A percentile compares a stretch with the other conserved stretches of the same genome.
Evolutionary conservation across 2,797 vertebrate species (phyloP).

Genomic region (Poeciliopsis presidionis): DNA sequence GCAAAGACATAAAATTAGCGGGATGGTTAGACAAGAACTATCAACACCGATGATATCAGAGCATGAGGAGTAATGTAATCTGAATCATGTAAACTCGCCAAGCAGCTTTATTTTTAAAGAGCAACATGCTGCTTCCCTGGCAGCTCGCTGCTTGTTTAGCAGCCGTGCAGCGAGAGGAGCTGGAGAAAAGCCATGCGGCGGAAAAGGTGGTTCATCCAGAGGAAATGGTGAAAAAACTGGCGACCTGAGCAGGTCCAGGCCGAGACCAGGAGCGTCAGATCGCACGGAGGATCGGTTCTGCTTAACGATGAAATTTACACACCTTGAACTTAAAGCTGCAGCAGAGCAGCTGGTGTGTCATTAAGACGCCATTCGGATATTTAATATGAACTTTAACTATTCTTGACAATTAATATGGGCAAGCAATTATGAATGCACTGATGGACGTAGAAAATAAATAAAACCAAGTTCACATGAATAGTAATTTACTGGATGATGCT

Average conservation of each 20-base stretch:
- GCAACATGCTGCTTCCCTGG: conserved; percentile 18
- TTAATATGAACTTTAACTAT: neutral
- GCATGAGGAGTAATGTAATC: conserved; percentile 34
- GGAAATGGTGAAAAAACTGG: conserved; percentile 46
- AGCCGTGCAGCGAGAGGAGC: conserved; percentile 27
- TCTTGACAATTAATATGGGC: too few relatives aligned
- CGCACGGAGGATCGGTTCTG: too few relatives aligned
- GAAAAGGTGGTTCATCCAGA: conserved; percentile 45
- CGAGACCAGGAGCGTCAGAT: too few relatives aligned
- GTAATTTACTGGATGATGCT: too few relatives aligned
- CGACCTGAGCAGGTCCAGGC: neutral
- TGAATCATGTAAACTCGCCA: conserved; percentile 40
- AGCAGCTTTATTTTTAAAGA: conserved; percentile 35
- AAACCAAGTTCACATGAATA: neutral
- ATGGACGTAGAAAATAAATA: neutral
- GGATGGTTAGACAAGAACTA: conserved; percentile 52
- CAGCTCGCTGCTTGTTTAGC: conserved; percentile 45
- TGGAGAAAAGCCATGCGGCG: conserved; percentile 29
- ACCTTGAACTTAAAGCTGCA: too few relatives aligned
- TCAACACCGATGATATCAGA: conserved; percentile 40
- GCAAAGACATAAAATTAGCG: conserved; percentile 50
- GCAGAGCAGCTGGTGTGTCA: neutral
- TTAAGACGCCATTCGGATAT: neutral
- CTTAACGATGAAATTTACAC: too few relatives aligned
- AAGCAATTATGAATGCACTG: too few relatives aligned